phyloP scores from a whole-genome alignment of 1,140 invertebrate genomes.

The Bactericera cockerelli region DNA sequence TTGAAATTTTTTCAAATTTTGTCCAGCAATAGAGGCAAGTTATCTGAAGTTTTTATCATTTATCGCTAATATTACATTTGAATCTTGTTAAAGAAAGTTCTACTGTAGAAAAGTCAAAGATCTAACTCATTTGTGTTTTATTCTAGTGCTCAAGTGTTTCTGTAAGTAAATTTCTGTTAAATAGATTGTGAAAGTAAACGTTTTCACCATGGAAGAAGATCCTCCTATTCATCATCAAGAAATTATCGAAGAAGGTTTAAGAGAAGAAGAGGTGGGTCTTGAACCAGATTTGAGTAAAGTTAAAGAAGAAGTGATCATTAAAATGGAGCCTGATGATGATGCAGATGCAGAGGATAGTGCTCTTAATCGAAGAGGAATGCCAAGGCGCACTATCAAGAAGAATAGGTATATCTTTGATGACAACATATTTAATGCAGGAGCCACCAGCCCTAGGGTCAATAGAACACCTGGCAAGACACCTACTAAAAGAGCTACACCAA shows the following conservation, averaged over 20 bases:
- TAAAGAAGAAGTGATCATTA: background rate
- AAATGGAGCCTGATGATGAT: background rate
- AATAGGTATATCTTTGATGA: slow-evolving; percentile 84
- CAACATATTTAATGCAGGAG: slow-evolving; percentile 65
- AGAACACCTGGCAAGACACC: slow-evolving; percentile 21
- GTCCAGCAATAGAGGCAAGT: too few species aligned
- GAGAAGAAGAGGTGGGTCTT: slow-evolving; percentile 10
- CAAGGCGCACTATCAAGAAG: slow-evolving; percentile 74
- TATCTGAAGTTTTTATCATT: too few species aligned
- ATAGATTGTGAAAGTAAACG: too few species aligned
- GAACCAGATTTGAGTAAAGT: slow-evolving; percentile 2
- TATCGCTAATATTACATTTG: too few species aligned
- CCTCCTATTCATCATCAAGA: background rate
- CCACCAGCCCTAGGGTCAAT: slow-evolving; percentile 40
- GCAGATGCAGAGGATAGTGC: slow-evolving; percentile 47
- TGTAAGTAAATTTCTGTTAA: too few species aligned
- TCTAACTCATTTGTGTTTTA: too few species aligned
- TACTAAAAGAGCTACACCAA: slow-evolving; percentile 25
- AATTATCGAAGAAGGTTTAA: background rate
- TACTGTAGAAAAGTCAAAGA: too few species aligned
- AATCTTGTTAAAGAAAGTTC: too few species aligned
- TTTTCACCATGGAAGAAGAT: background rate
- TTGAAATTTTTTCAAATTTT: too few species aligned
- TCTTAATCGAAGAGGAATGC: slow-evolving; percentile 69
- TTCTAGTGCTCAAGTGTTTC: too few species aligned